Percentiles rank a stretch among this genome's conserved stretches.
These are phyloP conservation scores for Picathartes gymnocephalus DNA, from an alignment of 2,113 vertebrate species.

Conservation along the genomic window DNA sequence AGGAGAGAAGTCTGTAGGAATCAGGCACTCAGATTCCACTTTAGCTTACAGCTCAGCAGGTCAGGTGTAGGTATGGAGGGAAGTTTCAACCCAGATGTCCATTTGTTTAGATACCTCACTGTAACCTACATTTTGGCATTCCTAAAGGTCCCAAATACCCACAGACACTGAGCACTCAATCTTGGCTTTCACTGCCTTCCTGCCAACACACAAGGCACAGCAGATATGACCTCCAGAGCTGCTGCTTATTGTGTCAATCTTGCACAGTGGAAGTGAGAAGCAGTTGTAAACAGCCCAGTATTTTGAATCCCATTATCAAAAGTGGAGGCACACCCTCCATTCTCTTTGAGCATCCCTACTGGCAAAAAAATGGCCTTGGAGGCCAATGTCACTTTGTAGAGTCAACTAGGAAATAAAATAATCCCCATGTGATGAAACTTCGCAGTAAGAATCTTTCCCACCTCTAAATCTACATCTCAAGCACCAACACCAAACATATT, in stretches of 20 bases:
- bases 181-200: background rate
- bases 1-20: background rate
- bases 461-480: constrained; percentile 1
- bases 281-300: background rate
- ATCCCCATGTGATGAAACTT: background rate
- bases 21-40: background rate
- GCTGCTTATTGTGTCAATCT: background rate
- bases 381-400: background rate
- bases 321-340: background rate
- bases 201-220: background rate
- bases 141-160: background rate
- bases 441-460: background rate
- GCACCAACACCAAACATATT: constrained; percentile 36
- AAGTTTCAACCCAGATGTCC: background rate
- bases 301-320: background rate
- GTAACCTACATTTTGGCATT: background rate
- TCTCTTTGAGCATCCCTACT: background rate
- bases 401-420: background rate
- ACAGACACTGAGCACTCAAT: background rate
- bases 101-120: background rate
- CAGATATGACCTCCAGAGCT: background rate
- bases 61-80: background rate
- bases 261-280: background rate
- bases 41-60: background rate
- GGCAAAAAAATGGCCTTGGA: background rate